phyloP scores from a whole-genome alignment of 2,888 invertebrate species.

The Steinernema hermaphroditum region DNA sequence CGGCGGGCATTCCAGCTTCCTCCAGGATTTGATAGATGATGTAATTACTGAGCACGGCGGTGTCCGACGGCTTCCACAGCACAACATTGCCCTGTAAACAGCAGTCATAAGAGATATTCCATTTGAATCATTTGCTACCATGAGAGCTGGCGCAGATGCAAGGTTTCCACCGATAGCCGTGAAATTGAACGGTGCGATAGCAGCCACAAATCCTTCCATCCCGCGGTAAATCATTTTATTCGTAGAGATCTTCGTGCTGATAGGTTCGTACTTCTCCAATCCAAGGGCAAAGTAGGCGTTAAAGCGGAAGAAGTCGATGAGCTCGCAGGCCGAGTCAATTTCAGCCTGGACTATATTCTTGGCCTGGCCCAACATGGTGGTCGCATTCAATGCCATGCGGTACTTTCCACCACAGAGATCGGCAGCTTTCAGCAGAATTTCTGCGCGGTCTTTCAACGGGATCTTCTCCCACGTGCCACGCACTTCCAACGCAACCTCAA shows the following conservation, averaged over 20 bases:
- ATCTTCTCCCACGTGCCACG: constrained; percentile 86
- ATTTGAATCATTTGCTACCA: constrained; percentile 67
- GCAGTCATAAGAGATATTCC: not conserved
- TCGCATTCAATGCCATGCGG: constrained; percentile 85
- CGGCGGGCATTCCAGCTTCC: constrained; percentile 88
- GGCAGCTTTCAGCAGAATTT: constrained; percentile 81
- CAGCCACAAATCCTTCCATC: constrained; percentile 93
- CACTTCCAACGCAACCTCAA: constrained; percentile 77
- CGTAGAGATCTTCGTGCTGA: constrained; percentile 79
- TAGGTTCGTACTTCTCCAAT: constrained; percentile 84
- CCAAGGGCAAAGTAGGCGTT: constrained; percentile 73
- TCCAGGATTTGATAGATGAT: constrained; percentile 86
- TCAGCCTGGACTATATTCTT: constrained; percentile 94
- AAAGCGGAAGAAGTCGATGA: constrained; percentile 87
- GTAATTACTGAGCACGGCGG: constrained; percentile 93
- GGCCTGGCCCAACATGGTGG: constrained; percentile 94
- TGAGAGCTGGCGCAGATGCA: constrained; percentile 72
- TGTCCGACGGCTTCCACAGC: constrained; percentile 97
- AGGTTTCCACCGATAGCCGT: constrained; percentile 99
- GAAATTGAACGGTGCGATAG: constrained; percentile 96
- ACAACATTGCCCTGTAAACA: constrained; percentile 83
- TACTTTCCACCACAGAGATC: constrained; percentile 85
- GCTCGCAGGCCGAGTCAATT: constrained; percentile 88
- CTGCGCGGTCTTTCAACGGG: constrained; percentile 79
- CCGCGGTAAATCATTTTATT: constrained; percentile 87